Evolutionary conservation across 2,888 invertebrate species (phyloP).

Genomic region (Agrochola lychnidis): DNA sequence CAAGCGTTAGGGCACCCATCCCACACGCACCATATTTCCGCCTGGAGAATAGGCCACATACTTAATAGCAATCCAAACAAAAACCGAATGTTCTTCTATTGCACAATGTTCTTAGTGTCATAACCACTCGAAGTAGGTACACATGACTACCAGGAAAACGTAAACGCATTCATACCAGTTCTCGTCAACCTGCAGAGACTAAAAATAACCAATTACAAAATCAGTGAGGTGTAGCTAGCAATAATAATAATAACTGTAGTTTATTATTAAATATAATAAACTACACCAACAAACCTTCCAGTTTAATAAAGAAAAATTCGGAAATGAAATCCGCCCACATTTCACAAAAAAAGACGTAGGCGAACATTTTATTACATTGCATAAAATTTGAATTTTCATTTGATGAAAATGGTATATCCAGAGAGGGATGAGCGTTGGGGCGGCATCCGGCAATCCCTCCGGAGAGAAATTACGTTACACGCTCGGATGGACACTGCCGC

Average conservation of each 20-base stretch:
- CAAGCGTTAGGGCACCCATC: conserved; percentile 11
- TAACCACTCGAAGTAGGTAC: conserved; percentile 6
- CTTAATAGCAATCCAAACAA: conserved; percentile 20
- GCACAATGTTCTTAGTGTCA: conserved; percentile 11
- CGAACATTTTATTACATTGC: conserved; percentile 24
- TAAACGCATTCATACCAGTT: conserved; percentile 18
- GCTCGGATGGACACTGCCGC: conserved; percentile 60
- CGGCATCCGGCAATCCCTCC: conserved; percentile 52
- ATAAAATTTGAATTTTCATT: conserved; percentile 57
- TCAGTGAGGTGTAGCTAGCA: neutral
- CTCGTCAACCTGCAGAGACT: conserved; percentile 11
- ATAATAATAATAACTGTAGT: conserved; percentile 13
- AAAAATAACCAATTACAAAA: conserved; percentile 28
- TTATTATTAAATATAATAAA: too few species aligned
- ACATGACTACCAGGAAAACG: conserved; percentile 49
- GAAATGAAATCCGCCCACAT: neutral
- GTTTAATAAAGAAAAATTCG: conserved; percentile 5
- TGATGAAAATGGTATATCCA: conserved; percentile 30
- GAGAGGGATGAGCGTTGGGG: conserved; percentile 34
- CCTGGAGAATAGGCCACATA: conserved; percentile 10
- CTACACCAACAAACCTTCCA: neutral
- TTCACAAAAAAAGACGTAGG: conserved; percentile 7
- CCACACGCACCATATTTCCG: conserved; percentile 23
- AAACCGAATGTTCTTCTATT: conserved; percentile 16
- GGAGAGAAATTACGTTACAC: conserved; percentile 66